Base-by-base conservation (phyloP, 2,797 vertebrate genomes). In the Aldrovandia affinis region DNA sequence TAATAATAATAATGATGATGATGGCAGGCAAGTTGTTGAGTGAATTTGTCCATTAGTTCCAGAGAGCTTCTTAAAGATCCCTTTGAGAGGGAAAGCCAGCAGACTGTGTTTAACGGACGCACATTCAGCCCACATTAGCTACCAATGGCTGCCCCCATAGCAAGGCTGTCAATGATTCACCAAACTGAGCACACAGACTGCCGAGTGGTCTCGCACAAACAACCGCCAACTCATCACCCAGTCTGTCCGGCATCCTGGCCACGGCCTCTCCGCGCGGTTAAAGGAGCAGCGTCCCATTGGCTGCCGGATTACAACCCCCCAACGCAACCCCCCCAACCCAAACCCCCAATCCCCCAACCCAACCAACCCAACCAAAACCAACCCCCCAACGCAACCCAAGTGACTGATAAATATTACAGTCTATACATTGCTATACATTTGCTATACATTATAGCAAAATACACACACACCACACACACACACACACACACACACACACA, bases 121-220 rank as follows among this genome's bases (percentile, higher is more conserved):
- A 88, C 86, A 87, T 91, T 92, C 86, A 90, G 87, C 87, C 88
- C 90, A 89, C 90, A 91, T 90, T 93, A 91, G 89, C 89, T 91
- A 86, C 83, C 77, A 82, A 87, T 83, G 88, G 86, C 81, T 78
- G 83, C 88, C 92, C 92, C 89, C 88, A 87, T 89, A 93, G 92
- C 89, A 90, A 87, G 81, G 3, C 89, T 93, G 92, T 94, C 88
- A 94, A 94, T 95, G 89, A 94, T 94, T 94, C 93, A 90, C 90
- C 78, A 65, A 90, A 89, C 83, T 63, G 87, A 87, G 86, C 87
- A 91, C 89, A 88, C 88, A 84, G 0, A 4, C 83, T 81, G 85
- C 86, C 79, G 1, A 86, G 86, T 90, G 84, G 85, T 90, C 87
- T 89, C 82, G 2, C 85, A 87, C 83, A 4, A 94, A 87, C 89